Conservation (phyloP, 2,888 invertebrate genomes). For the Ametastegia equiseti region DNA sequence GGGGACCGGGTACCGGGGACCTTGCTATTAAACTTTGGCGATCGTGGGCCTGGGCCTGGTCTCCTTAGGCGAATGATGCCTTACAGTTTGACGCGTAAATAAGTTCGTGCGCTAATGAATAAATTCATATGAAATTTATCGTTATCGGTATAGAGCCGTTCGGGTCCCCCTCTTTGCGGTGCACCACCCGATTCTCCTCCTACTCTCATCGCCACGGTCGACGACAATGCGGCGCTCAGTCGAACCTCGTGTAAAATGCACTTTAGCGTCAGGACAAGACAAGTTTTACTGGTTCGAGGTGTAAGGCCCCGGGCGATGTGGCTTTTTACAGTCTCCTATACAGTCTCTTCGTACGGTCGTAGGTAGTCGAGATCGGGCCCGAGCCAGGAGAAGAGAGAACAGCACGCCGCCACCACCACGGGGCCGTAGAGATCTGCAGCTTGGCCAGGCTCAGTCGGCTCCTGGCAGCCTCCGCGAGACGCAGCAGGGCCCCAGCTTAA, state of each 20-base stretch:
- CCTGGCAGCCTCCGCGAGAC: constrained; percentile 50
- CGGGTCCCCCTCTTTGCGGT: not conserved
- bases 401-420: constrained; percentile 47
- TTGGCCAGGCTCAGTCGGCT: constrained; percentile 47
- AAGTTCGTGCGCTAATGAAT: not conserved
- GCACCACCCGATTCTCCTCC: constrained; percentile 2
- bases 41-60: not conserved
- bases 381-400: constrained; percentile 44
- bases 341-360: constrained; percentile 43
- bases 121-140: not conserved
- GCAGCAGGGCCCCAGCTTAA: constrained; percentile 37
- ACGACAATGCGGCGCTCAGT: constrained; percentile 41
- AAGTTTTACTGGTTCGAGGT: constrained; percentile 74
- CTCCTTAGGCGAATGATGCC: not conserved
- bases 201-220: not conserved
- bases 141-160: not conserved
- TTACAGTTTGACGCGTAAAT: not conserved
- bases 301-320: constrained; percentile 71
- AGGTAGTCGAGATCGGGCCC: constrained; percentile 46
- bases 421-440: constrained; percentile 48
- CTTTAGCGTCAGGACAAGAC: constrained; percentile 68
- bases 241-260: constrained; percentile 56
- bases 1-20: not conserved
- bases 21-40: not conserved
- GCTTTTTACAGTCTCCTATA: constrained; percentile 64